A percentile compares a stretch with the other conserved stretches of the same genome.
These are phyloP conservation scores for Pandemis corylana DNA, from an alignment of 2,888 invertebrate genomes.

Conservation along the genomic window DNA sequence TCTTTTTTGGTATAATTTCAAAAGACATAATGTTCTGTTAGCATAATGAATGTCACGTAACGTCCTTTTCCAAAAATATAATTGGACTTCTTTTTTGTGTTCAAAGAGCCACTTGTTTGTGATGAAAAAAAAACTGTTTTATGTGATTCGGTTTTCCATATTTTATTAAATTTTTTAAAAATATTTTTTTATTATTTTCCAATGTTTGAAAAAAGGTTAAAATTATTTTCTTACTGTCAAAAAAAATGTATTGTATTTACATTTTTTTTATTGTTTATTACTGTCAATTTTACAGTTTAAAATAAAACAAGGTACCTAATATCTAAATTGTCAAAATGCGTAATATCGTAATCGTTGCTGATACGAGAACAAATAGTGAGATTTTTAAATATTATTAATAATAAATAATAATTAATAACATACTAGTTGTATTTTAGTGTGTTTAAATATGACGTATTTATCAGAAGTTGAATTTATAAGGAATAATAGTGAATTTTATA, in stretches of 20 bases:
- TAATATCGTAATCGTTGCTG: slow-evolving; percentile 48
- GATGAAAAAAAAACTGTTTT: too few species aligned
- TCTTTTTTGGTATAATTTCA: not conserved
- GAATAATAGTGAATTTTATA: slow-evolving; percentile 42
- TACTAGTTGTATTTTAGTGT: slow-evolving; percentile 43
- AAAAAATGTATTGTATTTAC: too few species aligned
- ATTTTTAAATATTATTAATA: slow-evolving; percentile 62
- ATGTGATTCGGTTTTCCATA: too few species aligned
- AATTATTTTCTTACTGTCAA: too few species aligned
- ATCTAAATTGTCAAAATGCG: slow-evolving; percentile 43
- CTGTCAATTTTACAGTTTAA: not conserved
- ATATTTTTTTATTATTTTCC: too few species aligned
- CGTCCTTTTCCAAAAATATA: too few species aligned
- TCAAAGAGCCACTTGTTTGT: too few species aligned
- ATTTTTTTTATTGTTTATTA: not conserved
- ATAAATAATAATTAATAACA: slow-evolving; percentile 45
- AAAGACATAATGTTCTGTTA: not conserved
- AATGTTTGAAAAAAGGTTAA: too few species aligned
- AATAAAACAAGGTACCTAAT: slow-evolving; percentile 6
- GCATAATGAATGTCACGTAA: not conserved
- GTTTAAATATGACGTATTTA: slow-evolving; percentile 55
- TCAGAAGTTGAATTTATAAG: slow-evolving; percentile 68
- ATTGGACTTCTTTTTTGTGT: too few species aligned
- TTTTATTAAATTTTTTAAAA: too few species aligned
- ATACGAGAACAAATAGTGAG: slow-evolving; percentile 69